Evolutionary conservation across 2,888 invertebrate genomes (phyloP).

Genomic region (Lasioglossum leucozonium): DNA sequence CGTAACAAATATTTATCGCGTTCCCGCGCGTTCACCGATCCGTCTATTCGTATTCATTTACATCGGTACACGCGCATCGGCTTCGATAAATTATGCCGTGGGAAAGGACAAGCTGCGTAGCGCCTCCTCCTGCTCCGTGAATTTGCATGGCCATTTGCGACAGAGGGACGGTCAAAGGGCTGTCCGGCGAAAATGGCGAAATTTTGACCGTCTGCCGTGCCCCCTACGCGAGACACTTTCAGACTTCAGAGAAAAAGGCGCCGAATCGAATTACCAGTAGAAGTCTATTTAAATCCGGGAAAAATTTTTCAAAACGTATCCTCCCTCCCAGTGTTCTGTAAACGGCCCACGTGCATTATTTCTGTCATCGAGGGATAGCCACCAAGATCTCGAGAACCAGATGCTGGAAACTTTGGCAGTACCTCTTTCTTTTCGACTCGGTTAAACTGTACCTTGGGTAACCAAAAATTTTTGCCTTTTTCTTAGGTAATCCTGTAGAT

Average conservation of each 20-base stretch:
- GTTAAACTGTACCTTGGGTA: too few relatives aligned
- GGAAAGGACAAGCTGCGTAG: conserved; percentile 39
- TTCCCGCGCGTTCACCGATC: conserved; percentile 13
- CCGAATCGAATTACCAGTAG: conserved; percentile 6
- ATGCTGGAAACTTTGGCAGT: not conserved
- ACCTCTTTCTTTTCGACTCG: too few relatives aligned
- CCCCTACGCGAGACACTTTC: not conserved
- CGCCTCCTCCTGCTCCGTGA: conserved; percentile 24
- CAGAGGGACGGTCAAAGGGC: conserved; percentile 5
- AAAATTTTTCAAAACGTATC: not conserved
- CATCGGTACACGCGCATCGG: conserved; percentile 20
- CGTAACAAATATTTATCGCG: conserved; percentile 49
- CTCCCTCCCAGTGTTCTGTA: not conserved
- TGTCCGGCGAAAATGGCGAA: not conserved
- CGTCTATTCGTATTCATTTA: conserved; percentile 55
- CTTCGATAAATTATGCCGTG: conserved; percentile 56
- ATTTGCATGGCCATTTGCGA: conserved; percentile 38
- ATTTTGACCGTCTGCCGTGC: not conserved
- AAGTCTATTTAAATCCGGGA: not conserved
- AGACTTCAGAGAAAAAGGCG: not conserved
- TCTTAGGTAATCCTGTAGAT: too few relatives aligned
- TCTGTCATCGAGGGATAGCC: not conserved
- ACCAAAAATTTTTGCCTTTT: too few relatives aligned
- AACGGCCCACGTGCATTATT: too few relatives aligned
- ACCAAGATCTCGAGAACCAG: not conserved